Evolutionary conservation across 2,888 invertebrate genomes (phyloP).

Genomic region (Odontomyia ornata): DNA sequence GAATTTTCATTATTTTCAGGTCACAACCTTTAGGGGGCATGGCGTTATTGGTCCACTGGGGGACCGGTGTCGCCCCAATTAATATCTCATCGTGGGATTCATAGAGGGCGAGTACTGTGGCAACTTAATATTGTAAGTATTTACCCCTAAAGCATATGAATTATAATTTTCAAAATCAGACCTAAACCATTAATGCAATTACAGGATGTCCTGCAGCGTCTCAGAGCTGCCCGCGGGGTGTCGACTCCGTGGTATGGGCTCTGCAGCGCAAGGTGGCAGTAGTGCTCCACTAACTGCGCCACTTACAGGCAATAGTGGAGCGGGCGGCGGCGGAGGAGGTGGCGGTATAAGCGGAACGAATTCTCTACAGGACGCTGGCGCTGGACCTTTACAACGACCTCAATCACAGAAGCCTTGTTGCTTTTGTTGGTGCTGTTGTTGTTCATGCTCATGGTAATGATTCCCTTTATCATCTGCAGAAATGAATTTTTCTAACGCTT

Average conservation of each 20-base stretch:
- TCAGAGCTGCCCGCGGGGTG: conserved; percentile 66
- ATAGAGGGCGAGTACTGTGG: conserved; percentile 47
- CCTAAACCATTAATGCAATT: conserved; percentile 41
- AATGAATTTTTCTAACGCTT: conserved; percentile 7
- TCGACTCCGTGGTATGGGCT: conserved; percentile 64
- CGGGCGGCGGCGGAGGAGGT: conserved; percentile 53
- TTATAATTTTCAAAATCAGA: background rate
- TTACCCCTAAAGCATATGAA: background rate
- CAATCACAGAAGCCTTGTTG: conserved; percentile 70
- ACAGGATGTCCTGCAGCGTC: conserved; percentile 70
- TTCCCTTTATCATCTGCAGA: background rate
- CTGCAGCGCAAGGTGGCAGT: conserved; percentile 59
- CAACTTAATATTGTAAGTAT: conserved; percentile 47
- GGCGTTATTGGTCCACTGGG: conserved; percentile 51
- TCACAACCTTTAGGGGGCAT: conserved; percentile 44
- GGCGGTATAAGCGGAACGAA: conserved; percentile 55
- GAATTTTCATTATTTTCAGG: too few relatives aligned
- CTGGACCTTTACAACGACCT: conserved; percentile 61
- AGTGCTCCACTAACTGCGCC: conserved; percentile 56
- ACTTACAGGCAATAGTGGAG: conserved; percentile 52
- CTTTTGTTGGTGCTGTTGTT: conserved; percentile 76
- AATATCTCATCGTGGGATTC: conserved; percentile 42
- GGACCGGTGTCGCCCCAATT: conserved; percentile 50
- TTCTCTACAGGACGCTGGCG: conserved; percentile 60
- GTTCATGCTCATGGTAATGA: conserved; percentile 74